Conservation (phyloP, 2,113 vertebrate genomes). For the Myrmecophaga tridactyla region DNA sequence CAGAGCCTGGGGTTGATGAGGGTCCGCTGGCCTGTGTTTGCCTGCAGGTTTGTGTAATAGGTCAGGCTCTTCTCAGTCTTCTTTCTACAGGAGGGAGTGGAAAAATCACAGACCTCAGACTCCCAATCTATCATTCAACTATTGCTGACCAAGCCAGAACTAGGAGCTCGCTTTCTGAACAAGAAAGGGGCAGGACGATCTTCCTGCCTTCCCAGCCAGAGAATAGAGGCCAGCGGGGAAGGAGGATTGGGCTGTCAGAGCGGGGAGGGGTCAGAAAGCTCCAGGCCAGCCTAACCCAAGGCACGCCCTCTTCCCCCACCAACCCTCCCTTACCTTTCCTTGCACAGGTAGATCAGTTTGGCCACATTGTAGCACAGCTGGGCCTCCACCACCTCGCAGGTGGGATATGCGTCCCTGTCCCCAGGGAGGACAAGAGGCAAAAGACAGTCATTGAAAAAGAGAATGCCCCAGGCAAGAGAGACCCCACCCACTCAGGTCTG, state of each 20-base stretch:
- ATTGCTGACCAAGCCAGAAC: no score
- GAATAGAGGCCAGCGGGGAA: background rate
- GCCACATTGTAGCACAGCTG: constrained; percentile 90
- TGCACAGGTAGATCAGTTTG: constrained; percentile 88
- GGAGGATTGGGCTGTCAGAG: accelerated
- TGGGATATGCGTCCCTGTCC: constrained; percentile 91
- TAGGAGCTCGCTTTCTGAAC: background rate
- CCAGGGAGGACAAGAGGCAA: background rate
- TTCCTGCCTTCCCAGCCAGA: background rate
- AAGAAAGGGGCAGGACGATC: background rate
- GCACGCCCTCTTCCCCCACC: accelerated
- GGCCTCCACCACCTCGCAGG: constrained; percentile 87
- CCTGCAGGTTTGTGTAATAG: constrained; percentile 86
- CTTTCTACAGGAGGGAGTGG: constrained; percentile 78
- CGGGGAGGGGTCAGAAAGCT: background rate
- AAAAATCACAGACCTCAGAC: background rate
- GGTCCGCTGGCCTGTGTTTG: constrained; percentile 81
- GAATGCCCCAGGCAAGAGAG: background rate
- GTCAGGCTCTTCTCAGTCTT: constrained; percentile 90
- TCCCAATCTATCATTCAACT: accelerated
- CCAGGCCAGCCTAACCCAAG: background rate
- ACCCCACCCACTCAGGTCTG: background rate
- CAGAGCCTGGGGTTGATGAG: constrained; percentile 88
- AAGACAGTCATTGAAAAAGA: background rate
- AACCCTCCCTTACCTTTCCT: constrained; percentile 85